phyloP scores from a whole-genome alignment of 2,888 invertebrate species.

The Metopia argyrocephala region DNA sequence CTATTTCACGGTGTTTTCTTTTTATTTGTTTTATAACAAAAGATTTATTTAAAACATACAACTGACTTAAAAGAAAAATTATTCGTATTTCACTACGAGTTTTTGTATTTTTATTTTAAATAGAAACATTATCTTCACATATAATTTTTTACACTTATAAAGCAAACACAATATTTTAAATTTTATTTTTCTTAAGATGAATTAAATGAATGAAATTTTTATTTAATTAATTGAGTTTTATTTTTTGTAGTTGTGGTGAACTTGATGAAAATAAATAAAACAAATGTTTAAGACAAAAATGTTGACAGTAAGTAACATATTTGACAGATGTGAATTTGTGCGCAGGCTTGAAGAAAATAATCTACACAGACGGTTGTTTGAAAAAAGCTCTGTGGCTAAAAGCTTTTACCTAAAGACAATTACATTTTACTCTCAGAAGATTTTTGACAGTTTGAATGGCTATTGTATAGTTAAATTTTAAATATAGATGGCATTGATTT shows the following conservation, averaged over 20 bases:
- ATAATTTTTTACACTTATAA: background rate
- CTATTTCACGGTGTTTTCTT: background rate
- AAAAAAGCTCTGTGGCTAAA: constrained; percentile 32
- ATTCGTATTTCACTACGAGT: no score
- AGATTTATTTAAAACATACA: no score
- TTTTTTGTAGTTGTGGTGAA: constrained; percentile 24
- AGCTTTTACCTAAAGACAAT: background rate
- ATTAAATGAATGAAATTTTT: background rate
- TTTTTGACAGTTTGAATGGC: no score
- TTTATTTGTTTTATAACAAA: no score
- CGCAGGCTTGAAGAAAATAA: constrained; percentile 38
- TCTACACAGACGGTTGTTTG: background rate
- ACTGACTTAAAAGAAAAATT: no score
- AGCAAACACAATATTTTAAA: background rate
- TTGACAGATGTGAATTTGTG: constrained; percentile 24
- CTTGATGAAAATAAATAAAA: constrained; percentile 55
- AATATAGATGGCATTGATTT: no score
- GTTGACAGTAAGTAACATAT: constrained; percentile 36
- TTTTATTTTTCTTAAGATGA: background rate
- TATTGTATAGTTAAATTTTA: no score
- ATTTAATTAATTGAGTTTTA: constrained; percentile 3
- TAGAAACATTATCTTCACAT: background rate
- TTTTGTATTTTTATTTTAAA: background rate
- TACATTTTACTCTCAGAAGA: no score
- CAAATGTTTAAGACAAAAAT: constrained; percentile 43